phyloP scores from a whole-genome alignment of 2,113 vertebrate species.

The Paedocypris sp. region DNA sequence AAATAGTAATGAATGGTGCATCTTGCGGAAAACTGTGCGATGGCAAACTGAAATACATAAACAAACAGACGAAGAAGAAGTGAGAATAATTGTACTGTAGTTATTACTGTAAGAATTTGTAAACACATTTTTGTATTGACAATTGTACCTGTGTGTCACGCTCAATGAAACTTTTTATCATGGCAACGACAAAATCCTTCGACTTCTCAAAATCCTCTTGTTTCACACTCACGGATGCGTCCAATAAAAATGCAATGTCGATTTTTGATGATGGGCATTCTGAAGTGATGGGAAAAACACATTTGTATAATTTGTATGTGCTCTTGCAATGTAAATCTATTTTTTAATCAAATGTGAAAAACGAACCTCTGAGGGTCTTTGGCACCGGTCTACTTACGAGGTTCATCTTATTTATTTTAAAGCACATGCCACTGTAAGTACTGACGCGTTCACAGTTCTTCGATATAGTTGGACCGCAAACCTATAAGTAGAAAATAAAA shows the following conservation, averaged over 20 bases:
- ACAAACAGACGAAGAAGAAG: no score
- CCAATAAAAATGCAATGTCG: conserved; percentile 58
- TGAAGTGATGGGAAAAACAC: conserved; percentile 25
- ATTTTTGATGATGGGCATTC: conserved; percentile 38
- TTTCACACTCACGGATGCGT: conserved; percentile 49
- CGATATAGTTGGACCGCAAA: conserved; percentile 57
- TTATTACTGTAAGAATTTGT: no score
- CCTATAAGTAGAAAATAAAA: conserved; percentile 37
- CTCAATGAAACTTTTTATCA: conserved; percentile 29
- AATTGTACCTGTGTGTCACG: conserved; percentile 34
- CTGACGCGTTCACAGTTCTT: conserved; percentile 48
- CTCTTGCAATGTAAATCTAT: no score
- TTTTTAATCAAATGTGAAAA: neutral
- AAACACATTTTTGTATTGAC: no score
- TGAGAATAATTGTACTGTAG: no score
- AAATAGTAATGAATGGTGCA: conserved; percentile 21
- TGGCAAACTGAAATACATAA: conserved; percentile 52
- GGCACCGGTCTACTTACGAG: accelerated
- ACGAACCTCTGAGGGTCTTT: conserved; percentile 29
- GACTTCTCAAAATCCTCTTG: accelerated
- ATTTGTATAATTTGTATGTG: neutral
- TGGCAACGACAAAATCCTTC: conserved; percentile 47
- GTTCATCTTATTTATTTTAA: neutral
- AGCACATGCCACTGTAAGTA: conserved; percentile 55
- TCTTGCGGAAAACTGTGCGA: conserved; percentile 18